Conservation (phyloP, 2,797 vertebrate species). For the Halcyon leucocephala region DNA sequence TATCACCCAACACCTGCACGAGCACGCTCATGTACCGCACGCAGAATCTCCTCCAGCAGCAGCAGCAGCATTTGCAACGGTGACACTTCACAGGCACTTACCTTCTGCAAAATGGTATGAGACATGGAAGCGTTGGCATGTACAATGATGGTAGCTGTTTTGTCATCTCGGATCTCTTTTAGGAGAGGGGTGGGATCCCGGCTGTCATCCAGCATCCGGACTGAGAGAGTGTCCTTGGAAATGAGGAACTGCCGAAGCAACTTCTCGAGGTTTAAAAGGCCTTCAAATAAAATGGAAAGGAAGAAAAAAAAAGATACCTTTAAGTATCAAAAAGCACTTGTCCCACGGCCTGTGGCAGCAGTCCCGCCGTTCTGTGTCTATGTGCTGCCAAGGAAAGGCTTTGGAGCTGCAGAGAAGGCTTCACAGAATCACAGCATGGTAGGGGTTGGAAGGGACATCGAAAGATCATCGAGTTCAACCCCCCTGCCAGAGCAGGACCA, state of each 20-base stretch:
- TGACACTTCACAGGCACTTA: constrained; percentile 29
- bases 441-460: no score
- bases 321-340: not conserved
- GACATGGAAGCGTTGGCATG: constrained; percentile 98
- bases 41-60: rapidly evolving
- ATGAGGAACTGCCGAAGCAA: constrained; percentile 97
- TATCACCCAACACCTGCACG: not conserved
- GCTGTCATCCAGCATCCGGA: constrained; percentile 96
- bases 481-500: no score
- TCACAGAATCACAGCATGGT: no score
- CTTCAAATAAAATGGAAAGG: constrained; percentile 67
- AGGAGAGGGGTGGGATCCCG: constrained; percentile 94
- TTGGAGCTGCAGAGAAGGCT: not conserved
- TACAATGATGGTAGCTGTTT: constrained; percentile 95
- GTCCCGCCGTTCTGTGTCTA: not conserved
- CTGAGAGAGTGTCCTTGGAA: constrained; percentile 96
- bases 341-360: rapidly evolving
- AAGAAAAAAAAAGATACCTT: not conserved
- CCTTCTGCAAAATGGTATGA: constrained; percentile 93
- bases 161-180: constrained; percentile 97
- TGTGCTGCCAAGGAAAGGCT: not conserved
- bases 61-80: not conserved
- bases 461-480: no score
- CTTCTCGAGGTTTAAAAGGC: constrained; percentile 97
- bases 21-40: rapidly evolving